Evolutionary conservation across 2,888 invertebrate species (phyloP).

Genomic region (Muschampia plurimacula): DNA sequence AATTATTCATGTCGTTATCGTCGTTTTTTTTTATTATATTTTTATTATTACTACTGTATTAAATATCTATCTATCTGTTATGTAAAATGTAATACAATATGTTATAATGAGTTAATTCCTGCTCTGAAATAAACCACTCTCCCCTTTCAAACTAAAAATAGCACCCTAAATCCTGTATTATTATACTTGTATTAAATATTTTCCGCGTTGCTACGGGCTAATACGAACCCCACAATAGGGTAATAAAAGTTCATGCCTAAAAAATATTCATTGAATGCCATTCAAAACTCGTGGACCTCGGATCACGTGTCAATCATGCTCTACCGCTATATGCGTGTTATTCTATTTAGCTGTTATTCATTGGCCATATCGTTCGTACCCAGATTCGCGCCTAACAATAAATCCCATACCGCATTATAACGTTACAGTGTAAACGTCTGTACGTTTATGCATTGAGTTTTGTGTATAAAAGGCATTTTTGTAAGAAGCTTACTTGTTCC

Average conservation of each 20-base stretch:
- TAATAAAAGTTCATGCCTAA: constrained; percentile 73
- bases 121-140: constrained; percentile 7
- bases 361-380: constrained; percentile 74
- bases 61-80: no score
- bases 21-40: no score
- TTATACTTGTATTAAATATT: constrained; percentile 72
- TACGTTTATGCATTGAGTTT: constrained; percentile 34
- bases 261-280: constrained; percentile 65
- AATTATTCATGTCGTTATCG: no score
- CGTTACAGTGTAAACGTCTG: constrained; percentile 41
- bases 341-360: constrained; percentile 79
- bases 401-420: constrained; percentile 56
- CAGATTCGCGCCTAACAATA: constrained; percentile 52
- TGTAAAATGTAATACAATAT: not conserved
- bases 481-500: constrained; percentile 10
- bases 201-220: constrained; percentile 73
- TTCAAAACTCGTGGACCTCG: constrained; percentile 67
- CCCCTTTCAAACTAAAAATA: constrained; percentile 48
- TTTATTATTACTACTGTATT: no score
- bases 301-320: constrained; percentile 83
- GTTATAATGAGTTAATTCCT: not conserved
- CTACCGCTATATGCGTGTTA: constrained; percentile 45
- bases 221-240: constrained; percentile 70
- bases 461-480: constrained; percentile 3
- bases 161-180: constrained; percentile 53